These are phyloP conservation scores for Cydia fagiglandana DNA, from an alignment of 1,140 invertebrate species.

Conservation along the genomic window DNA sequence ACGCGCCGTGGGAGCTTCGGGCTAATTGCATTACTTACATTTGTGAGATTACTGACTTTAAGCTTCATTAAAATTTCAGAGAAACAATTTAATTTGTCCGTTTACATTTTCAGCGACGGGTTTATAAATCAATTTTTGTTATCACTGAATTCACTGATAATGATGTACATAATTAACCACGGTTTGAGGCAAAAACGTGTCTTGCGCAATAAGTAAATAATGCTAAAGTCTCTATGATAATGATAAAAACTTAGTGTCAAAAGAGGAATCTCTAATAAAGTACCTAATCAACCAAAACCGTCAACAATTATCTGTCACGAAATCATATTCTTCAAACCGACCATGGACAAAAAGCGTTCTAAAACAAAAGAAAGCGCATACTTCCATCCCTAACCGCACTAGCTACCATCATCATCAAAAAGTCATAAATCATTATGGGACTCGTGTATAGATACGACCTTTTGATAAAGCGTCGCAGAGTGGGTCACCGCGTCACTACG, in stretches of 20 bases:
- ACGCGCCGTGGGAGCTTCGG: conserved; percentile 23
- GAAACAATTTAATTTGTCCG: not conserved
- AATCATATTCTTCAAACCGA: conserved; percentile 14
- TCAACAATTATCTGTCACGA: conserved; percentile 20
- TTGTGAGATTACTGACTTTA: not conserved
- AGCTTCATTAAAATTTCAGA: not conserved
- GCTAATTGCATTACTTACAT: conserved; percentile 27
- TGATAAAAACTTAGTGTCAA: not conserved
- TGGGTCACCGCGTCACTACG: conserved; percentile 18
- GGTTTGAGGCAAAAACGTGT: not conserved
- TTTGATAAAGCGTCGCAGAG: not conserved
- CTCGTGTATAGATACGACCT: not conserved
- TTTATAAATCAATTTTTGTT: not conserved
- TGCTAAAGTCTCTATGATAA: not conserved
- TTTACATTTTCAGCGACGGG: too few relatives aligned
- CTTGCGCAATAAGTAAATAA: too few relatives aligned
- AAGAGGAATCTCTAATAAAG: not conserved
- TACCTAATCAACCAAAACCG: not conserved
- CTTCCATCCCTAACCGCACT: conserved; percentile 20
- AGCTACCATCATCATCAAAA: not conserved
- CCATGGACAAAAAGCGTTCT: not conserved
- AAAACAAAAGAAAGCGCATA: conserved; percentile 30
- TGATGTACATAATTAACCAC: not conserved
- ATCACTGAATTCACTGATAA: not conserved
- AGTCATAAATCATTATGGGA: not conserved